Conservation (phyloP, 2,888 invertebrate species). For the Lordiphosa andalusiaca region DNA sequence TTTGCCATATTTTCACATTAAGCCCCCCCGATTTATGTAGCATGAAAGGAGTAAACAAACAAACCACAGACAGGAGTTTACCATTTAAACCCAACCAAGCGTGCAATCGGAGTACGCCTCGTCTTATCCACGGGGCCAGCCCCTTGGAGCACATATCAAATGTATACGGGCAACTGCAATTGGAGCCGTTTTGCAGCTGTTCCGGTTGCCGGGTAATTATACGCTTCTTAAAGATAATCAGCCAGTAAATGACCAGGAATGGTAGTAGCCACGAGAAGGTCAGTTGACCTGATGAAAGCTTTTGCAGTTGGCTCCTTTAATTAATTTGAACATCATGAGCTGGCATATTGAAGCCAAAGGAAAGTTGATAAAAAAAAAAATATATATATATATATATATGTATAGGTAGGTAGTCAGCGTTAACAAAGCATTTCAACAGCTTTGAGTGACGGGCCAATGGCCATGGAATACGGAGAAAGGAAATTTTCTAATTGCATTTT, state of each 20-base stretch:
- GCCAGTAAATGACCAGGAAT: slow-evolving; percentile 22
- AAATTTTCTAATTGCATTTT: slow-evolving; percentile 9
- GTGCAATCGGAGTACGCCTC: slow-evolving; percentile 31
- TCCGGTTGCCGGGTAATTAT: slow-evolving; percentile 46
- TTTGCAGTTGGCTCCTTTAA: slow-evolving; percentile 18
- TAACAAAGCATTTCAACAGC: slow-evolving; percentile 2
- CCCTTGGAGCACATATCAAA: slow-evolving; percentile 8
- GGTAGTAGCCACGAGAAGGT: slow-evolving; percentile 6
- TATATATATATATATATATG: no score
- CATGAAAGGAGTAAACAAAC: slow-evolving; percentile 37
- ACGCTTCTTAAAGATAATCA: slow-evolving; percentile 51
- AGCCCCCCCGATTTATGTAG: slow-evolving; percentile 58
- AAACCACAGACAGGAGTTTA: slow-evolving; percentile 22
- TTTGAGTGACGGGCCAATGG: neutral
- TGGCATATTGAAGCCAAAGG: slow-evolving; percentile 12
- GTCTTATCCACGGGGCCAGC: neutral
- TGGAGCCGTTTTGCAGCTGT: slow-evolving; percentile 20
- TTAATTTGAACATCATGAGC: slow-evolving; percentile 33
- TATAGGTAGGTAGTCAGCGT: neutral
- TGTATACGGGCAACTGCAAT: slow-evolving; percentile 11
- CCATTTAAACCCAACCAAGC: slow-evolving; percentile 8
- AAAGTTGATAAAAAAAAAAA: neutral
- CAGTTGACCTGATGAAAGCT: neutral
- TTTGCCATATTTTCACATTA: slow-evolving; percentile 54
- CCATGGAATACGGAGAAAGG: neutral